Evolutionary conservation across 2,113 vertebrate species (phyloP), one percentile per base, ranked within the genome.

Genomic region (Plestiodon gilberti): DNA sequence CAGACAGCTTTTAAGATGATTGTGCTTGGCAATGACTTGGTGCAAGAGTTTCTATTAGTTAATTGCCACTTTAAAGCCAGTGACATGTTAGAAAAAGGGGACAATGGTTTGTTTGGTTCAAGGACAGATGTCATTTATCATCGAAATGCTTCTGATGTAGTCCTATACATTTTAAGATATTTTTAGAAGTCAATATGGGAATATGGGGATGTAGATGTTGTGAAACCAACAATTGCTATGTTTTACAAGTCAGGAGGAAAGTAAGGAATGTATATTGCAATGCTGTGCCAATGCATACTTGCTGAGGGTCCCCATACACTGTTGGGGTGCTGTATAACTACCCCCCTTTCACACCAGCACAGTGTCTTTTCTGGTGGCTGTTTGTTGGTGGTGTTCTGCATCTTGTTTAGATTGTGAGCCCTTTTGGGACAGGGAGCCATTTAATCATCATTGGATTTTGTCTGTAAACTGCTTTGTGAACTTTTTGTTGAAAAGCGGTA

Each of bases 1-100:
- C 6, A 6, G 7, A 57, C 86, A 83, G 40, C 73, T 92, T 93
- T 92, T 80, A 87, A 87, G 55, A 89, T 74, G 7, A 71, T 6
- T 89, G 28, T 43, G 17, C 2, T 87, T 89, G 83, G 4, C 75
- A 77, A 13, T 52, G 38, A 70, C 33, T 64, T 40, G 64, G 57
- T n/a, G 15, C 2, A 23, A 85, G 9, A 62, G 52, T 25, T 1
- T 79, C 15, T 78, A 7, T 33, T 78, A 90, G 48, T 85, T 85
- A 91, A 70, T 55, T 84, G 22, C 38, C 89, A 1, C 55, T 88
- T 87, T 59, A 87, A 43, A 88, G 38, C 0, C 69, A 75, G 25
- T 77, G 67, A 69, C 82, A 3, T 0, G 0, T 22, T 73, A 75
- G 35, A 83, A 52, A 89, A 69, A 73, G n/a, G 0, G 76, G 88